Evolutionary conservation across 2,113 vertebrate genomes (phyloP), one percentile per base, ranked within the genome.

Genomic region (Urocynchramus pylzowi): DNA sequence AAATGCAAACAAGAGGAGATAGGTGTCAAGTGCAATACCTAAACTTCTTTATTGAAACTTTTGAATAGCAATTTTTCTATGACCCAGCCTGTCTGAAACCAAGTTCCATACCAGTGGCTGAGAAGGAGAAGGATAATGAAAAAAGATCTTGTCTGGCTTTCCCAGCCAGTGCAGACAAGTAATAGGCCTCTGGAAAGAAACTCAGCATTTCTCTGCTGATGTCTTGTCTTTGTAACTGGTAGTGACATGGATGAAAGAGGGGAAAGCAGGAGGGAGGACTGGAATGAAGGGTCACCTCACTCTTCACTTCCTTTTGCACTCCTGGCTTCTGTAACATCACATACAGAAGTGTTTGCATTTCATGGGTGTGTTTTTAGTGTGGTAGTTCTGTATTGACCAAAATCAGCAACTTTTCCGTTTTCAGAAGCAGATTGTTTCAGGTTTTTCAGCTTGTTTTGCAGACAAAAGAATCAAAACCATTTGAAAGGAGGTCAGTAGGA

Each of bases 401-500:
- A 87, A 96, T 88, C 59, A 83, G 18, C 28, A 84, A 84, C 20
- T 56, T 39, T 84, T 60, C 39, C 15, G 16, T 82, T 88, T 96
- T 47, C 76, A 82, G 80, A 78, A 92, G 35, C 31, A 77, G 59
- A 60, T 67, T 71, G 39, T 41, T 95, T 89, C 42, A 39, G n/a
- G 44, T 84, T 71, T 92, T 93, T 71, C 61, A 87, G 45, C 60
- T 91, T 93, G 71, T 89, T 96, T 95, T 92, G 44, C 84, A 91
- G 82, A 92, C 73, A 83, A 84, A 95, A 91, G 87, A 93, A 93
- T 76, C 49, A 91, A 95, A 96, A 94, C 7, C 84, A 54, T 89
- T 81, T 67, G 81, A 91, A 96, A 93, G 64, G 54, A 95, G 95
- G 90, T 93, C 93, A 95, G 83, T 64, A 77, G 56, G 87, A 96